phyloP scores from a whole-genome alignment of 2,888 invertebrate species.

The Dorcus hopei region DNA sequence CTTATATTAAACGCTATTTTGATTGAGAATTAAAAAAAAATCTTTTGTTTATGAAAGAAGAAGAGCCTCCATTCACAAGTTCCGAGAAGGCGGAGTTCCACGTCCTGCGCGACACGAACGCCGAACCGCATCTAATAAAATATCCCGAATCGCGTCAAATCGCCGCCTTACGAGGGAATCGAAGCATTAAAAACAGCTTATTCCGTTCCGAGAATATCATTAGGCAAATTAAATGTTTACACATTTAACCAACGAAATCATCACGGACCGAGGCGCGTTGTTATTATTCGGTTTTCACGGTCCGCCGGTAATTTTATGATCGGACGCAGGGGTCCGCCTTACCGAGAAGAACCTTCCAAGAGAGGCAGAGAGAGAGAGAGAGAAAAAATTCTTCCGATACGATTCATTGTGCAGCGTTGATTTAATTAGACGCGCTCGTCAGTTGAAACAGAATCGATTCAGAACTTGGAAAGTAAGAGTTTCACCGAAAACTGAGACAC shows the following conservation, averaged over 20 bases:
- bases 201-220: slow-evolving; percentile 1
- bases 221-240: slow-evolving; percentile 1
- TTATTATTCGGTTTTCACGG: neutral
- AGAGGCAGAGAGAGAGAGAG: no score
- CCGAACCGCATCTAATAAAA: neutral
- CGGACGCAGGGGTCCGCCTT: neutral
- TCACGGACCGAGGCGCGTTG: neutral
- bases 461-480: no score
- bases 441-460: no score
- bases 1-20: no score
- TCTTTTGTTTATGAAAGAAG: no score
- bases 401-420: no score
- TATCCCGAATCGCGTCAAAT: neutral
- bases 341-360: neutral
- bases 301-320: neutral
- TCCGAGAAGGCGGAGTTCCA: neutral
- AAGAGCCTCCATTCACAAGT: no score
- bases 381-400: no score
- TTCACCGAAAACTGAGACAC: no score
- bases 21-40: no score
- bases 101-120: neutral
- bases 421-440: no score
- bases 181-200: slow-evolving; percentile 1
- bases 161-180: neutral
- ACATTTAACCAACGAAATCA: slow-evolving; percentile 1